Base-by-base conservation (phyloP, 1,140 invertebrate species). In the Drosophila willistoni region DNA sequence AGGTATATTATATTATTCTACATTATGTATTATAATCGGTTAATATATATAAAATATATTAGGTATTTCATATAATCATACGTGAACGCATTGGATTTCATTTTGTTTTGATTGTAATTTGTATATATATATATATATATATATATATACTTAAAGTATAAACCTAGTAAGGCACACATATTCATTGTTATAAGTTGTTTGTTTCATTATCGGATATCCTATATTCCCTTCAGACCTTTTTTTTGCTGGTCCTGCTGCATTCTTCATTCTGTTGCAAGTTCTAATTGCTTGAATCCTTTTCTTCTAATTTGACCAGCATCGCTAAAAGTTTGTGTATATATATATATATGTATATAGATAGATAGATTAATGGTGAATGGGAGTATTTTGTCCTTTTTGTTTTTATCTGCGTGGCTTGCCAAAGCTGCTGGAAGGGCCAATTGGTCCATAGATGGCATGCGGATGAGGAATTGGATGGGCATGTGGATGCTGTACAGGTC, bases 91-190 rank as follows among this genome's bases (percentile, higher is more conserved):
- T 19, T 10, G 36, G 36, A 39, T 39, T 39, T 39, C 12, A 39
- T 47, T 7, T 47, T 19, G 14, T 47, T 29, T 47, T 47, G 7
- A 9, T 22, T 51, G 14, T 51, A 22, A 12, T 22, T 51, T 22
- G 44, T 47, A 47, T 44, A 44, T 44, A 63, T 14, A 29, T 44
- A 17, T 44, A 63, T 14, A 25, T 17, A 6, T 33, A 17, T 44
- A 67, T 25, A 51, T 51, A 81, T 71, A 77, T 72, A 70, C 79
- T 87, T 87, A 69, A 22, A 78, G 77, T 81, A 89, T 90, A 91
- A 91, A 91, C 90, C 81, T 91, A 91, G 80, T 91, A 91, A 91
- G 90, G 90, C 90, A 91, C 90, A 89, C 81, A 85, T 82, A 90
- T 90, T 91, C 81, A 84, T 87, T 91, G 75, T 86, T 74, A 64